phyloP scores from a whole-genome alignment of 1,140 invertebrate species.

The Lepidurus arcticus region DNA sequence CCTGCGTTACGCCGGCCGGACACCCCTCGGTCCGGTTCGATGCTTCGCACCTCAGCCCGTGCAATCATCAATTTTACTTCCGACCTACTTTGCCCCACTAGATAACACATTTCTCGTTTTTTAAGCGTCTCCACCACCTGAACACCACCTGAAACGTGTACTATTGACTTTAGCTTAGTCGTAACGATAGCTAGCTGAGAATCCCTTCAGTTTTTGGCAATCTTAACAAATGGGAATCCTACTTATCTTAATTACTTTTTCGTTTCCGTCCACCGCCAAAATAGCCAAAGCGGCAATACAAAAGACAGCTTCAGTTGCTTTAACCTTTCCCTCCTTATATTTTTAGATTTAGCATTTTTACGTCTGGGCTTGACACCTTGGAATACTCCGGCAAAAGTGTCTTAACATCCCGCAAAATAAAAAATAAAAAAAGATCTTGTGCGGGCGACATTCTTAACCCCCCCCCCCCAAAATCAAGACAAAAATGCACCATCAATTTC shows the following conservation, averaged over 20 bases:
- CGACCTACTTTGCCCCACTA: conserved; percentile 2
- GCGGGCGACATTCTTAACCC: not conserved
- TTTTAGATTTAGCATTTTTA: conserved; percentile 6
- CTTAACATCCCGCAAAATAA: conserved; percentile 13
- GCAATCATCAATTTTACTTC: not conserved
- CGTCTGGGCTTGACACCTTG: conserved; percentile 2
- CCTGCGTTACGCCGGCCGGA: not conserved
- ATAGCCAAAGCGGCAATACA: not conserved
- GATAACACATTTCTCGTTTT: not conserved
- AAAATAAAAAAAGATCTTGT: not conserved
- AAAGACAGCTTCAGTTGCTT: not conserved
- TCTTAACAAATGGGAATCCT: not conserved
- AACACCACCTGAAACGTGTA: too few relatives aligned
- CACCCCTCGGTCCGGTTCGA: not conserved
- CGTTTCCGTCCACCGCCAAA: not conserved
- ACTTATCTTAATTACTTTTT: conserved; percentile 16
- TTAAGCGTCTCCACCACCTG: too few relatives aligned
- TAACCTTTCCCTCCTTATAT: not conserved
- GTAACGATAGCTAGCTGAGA: not conserved
- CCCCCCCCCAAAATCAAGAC: not conserved
- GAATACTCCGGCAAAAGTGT: not conserved
- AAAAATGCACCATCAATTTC: not conserved
- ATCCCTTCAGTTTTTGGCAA: not conserved
- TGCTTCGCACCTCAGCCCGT: not conserved
- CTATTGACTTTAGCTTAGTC: too few relatives aligned